A percentile compares a stretch with the other conserved stretches of the same genome.
Evolutionary conservation across 2,888 invertebrate species (phyloP).

Genomic region (Metopia argyrocephala): DNA sequence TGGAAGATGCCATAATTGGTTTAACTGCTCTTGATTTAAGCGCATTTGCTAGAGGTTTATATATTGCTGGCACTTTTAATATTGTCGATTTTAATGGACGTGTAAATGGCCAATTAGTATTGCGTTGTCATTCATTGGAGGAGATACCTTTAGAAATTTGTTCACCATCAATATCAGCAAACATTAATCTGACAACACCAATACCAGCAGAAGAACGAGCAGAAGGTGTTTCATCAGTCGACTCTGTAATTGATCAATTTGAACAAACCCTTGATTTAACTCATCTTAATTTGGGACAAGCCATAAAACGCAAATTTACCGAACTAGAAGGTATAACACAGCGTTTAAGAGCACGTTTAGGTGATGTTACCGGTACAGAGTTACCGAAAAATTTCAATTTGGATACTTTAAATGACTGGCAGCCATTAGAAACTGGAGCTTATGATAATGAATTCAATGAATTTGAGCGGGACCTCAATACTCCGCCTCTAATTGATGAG

Average conservation of each 20-base stretch:
- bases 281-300: slow-evolving; percentile 74
- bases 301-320: slow-evolving; percentile 81
- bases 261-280: slow-evolving; percentile 73
- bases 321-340: slow-evolving; percentile 83
- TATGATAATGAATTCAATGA: slow-evolving; percentile 80
- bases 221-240: slow-evolving; percentile 62
- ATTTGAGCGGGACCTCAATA: slow-evolving; percentile 82
- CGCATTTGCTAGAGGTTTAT: slow-evolving; percentile 79
- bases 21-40: slow-evolving; percentile 82
- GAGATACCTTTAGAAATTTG: slow-evolving; percentile 68
- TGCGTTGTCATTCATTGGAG: slow-evolving; percentile 81
- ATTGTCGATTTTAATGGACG: slow-evolving; percentile 82
- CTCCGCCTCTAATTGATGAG: slow-evolving; percentile 67
- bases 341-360: slow-evolving; percentile 80
- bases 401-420: slow-evolving; percentile 69
- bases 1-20: slow-evolving; percentile 82
- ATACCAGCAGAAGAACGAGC: slow-evolving; percentile 8
- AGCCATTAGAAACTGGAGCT: slow-evolving; percentile 75
- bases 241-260: slow-evolving; percentile 72
- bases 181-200: neutral
- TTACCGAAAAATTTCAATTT: slow-evolving; percentile 79
- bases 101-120: slow-evolving; percentile 82
- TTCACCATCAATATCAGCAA: neutral
- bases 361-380: slow-evolving; percentile 81
- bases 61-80: slow-evolving; percentile 83